Evolutionary conservation across 2,888 invertebrate genomes (phyloP), one percentile per base, ranked within the genome.

Genomic region (Tethea ocularis): DNA sequence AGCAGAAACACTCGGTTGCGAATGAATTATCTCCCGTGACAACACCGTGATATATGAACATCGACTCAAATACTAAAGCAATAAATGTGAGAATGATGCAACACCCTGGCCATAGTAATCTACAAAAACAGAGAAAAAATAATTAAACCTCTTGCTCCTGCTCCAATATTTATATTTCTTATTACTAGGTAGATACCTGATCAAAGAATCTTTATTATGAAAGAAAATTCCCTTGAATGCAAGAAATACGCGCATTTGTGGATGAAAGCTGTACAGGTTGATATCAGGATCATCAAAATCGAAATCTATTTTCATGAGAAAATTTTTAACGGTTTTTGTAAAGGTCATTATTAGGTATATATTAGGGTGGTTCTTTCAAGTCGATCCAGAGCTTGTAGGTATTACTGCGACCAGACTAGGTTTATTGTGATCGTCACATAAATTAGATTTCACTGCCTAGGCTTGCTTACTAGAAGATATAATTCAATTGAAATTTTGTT

Each of bases 1-100:
- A 89, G 61, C 84, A 86, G 66, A 88, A 85, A 36, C 80, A 78
- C 63, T 88, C 88, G 0, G 84, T 84, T 0, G 88, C 88, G 13
- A 79, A 74, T 0, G 82, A 69, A 54, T 86, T 82, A 66, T 89
- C 86, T 1, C 73, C 58, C 0, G 61, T 53, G 0, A 55, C 17
- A 2, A 86, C 2, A 0, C 82, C 83, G 29, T 75, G 84, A 54
- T 66, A 53, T 1, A 87, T 69, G 55, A 73, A 74, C 26, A 84
- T 71, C 1, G 61, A 3, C 64, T 88, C 78, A 0, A 88, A 63
- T 0, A 24, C 60, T 23, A 74, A 33, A 0, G 65, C 72, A 1
- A 73, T 22, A 0, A 83, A 17, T 0, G 78, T 61, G 1, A 83
- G 17, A 2, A 53, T 11, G 0, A 71, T 63, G 54, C 72, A 68